A percentile compares a stretch with the other conserved stretches of the same genome.
These are phyloP conservation scores for Formica selysi DNA, from an alignment of 1,140 invertebrate species.

Conservation along the genomic window DNA sequence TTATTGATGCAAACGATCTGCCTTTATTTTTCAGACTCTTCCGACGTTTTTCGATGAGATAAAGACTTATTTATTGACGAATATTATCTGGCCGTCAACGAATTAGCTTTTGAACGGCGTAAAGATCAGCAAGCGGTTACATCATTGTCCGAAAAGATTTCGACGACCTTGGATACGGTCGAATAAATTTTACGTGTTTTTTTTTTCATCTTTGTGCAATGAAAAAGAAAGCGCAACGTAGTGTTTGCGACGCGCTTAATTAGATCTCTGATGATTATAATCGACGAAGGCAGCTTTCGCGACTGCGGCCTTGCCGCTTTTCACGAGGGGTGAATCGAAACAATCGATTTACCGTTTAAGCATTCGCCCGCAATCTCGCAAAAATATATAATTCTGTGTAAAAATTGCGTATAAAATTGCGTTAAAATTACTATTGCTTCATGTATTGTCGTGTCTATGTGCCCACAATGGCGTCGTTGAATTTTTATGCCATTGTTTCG, in stretches of 20 bases:
- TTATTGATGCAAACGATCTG: slow-evolving; percentile 31
- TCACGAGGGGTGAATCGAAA: not conserved
- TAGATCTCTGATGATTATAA: not conserved
- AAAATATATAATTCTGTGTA: not conserved
- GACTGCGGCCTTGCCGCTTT: not conserved
- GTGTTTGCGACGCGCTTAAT: not conserved
- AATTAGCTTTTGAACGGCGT: not conserved
- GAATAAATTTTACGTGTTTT: not conserved
- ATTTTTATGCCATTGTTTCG: slow-evolving; percentile 50
- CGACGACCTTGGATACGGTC: not conserved
- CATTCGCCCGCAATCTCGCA: not conserved
- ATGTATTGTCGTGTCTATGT: not conserved
- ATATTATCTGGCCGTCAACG: not conserved
- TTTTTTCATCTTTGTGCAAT: not conserved
- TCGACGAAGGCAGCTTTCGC: not conserved
- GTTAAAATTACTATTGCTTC: not conserved
- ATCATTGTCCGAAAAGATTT: slow-evolving; percentile 10
- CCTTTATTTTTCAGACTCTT: slow-evolving; percentile 24
- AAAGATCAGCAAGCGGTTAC: slow-evolving; percentile 31
- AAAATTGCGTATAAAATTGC: not conserved
- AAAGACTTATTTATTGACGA: slow-evolving; percentile 48
- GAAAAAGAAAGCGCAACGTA: not conserved
- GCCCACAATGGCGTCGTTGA: slow-evolving; percentile 3
- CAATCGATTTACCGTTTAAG: slow-evolving; percentile 25
- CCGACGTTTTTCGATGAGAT: not conserved